phyloP scores from a whole-genome alignment of 1,140 invertebrate species.

The Zeugodacus cucurbitae region DNA sequence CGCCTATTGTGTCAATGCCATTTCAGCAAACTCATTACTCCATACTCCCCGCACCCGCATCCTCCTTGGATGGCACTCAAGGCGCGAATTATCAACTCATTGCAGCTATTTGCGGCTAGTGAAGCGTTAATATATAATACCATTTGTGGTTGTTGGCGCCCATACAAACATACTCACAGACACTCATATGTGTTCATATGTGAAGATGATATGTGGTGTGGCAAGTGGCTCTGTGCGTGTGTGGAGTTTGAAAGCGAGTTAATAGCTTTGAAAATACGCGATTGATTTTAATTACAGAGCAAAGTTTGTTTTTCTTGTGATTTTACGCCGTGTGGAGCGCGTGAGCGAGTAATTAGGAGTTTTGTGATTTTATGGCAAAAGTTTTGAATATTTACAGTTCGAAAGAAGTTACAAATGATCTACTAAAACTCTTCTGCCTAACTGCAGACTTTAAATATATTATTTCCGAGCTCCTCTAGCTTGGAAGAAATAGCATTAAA shows the following conservation, averaged over 20 bases:
- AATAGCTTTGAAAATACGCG: not conserved
- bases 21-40: not conserved
- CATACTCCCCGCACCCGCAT: not conserved
- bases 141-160: not conserved
- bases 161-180: not conserved
- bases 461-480: no score
- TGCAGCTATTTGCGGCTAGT: slow-evolving; percentile 6
- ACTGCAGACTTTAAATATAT: no score
- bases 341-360: not conserved
- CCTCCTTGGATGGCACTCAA: not conserved
- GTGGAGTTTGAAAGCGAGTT: not conserved
- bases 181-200: not conserved
- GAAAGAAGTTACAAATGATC: no score
- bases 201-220: not conserved
- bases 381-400: not conserved
- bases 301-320: not conserved
- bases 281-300: not conserved
- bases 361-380: not conserved
- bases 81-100: slow-evolving; percentile 20
- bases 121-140: not conserved
- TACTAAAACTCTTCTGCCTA: no score
- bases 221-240: not conserved
- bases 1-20: slow-evolving; percentile 21
- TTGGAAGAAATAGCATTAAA: no score
- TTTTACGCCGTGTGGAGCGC: not conserved